Evolutionary conservation across 2,797 vertebrate species (phyloP).

Genomic region (Pygocentrus nattereri): DNA sequence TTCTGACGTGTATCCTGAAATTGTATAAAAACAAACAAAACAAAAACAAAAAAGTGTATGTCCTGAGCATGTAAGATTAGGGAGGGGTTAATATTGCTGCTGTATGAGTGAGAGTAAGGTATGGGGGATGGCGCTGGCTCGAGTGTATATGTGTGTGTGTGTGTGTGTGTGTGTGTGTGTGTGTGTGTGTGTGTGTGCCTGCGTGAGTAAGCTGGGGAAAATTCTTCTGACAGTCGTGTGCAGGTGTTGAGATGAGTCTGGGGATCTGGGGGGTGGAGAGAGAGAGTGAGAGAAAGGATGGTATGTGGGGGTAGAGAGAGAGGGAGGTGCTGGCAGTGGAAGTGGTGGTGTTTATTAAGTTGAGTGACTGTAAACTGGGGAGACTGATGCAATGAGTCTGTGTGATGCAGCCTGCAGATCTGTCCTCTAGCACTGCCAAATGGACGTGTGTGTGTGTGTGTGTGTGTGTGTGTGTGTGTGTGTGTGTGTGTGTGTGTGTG

Average conservation of each 20-base stretch:
- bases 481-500: constrained; percentile 5
- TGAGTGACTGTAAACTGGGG: constrained; percentile 19
- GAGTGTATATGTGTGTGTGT: constrained; percentile 18
- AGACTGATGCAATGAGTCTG: constrained; percentile 6
- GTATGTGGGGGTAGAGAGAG: background rate
- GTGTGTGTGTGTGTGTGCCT: constrained; percentile 25
- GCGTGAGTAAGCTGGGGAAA: constrained; percentile 12
- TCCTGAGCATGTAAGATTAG: constrained; percentile 8
- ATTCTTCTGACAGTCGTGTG: constrained; percentile 32
- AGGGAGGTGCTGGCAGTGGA: background rate
- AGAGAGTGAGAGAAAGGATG: background rate
- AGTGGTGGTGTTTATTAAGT: constrained; percentile 16
- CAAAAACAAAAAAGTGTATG: too few species aligned
- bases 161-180: constrained; percentile 21
- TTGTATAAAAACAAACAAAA: background rate
- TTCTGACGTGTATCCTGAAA: too few species aligned
- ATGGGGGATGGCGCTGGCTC: background rate
- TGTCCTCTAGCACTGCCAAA: background rate
- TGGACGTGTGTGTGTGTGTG: background rate
- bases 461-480: constrained; percentile 13
- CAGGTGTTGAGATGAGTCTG: constrained; percentile 41
- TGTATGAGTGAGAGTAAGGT: constrained; percentile 12
- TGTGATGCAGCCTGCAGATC: constrained; percentile 1
- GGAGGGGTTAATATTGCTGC: constrained; percentile 1
- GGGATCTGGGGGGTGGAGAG: background rate